phyloP scores from a whole-genome alignment of 2,113 vertebrate genomes.

The Carassius auratus region DNA sequence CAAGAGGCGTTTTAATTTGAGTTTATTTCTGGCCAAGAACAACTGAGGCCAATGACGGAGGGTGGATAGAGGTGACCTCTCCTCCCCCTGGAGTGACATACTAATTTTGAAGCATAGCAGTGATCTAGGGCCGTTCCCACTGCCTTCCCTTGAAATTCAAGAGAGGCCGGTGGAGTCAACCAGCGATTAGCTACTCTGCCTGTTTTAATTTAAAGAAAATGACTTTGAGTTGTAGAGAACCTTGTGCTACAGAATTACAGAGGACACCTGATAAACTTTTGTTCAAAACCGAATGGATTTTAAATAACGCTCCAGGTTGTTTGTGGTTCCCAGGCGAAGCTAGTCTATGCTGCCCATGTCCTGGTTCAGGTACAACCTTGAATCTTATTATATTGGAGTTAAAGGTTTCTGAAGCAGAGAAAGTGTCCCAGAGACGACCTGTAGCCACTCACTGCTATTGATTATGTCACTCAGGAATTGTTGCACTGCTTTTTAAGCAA shows the following conservation, averaged over 20 bases:
- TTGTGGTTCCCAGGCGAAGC: neutral
- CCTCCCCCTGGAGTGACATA: slow-evolving; percentile 52
- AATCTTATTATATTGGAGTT: neutral
- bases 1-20: slow-evolving; percentile 57
- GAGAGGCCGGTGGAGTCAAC: slow-evolving; percentile 14
- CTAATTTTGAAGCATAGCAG: slow-evolving; percentile 66
- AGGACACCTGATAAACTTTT: neutral
- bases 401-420: neutral
- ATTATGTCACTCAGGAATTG: slow-evolving; percentile 8
- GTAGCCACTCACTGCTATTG: slow-evolving; percentile 16
- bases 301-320: neutral
- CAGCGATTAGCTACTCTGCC: slow-evolving; percentile 47
- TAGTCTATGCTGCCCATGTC: neutral
- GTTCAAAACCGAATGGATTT: neutral
- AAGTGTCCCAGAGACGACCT: neutral
- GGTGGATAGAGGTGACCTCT: slow-evolving; percentile 66
- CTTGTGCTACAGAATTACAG: neutral
- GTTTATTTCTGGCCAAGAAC: slow-evolving; percentile 60
- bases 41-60: slow-evolving; percentile 49
- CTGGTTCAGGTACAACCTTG: slow-evolving; percentile 13
- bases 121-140: slow-evolving; percentile 54
- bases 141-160: slow-evolving; percentile 6
- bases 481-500: neutral
- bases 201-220: slow-evolving; percentile 9
- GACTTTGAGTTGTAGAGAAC: neutral